Evolutionary conservation across 2,797 vertebrate species (phyloP), one percentile per base, ranked within the genome.

Genomic region (Lycodopsis pacificus): DNA sequence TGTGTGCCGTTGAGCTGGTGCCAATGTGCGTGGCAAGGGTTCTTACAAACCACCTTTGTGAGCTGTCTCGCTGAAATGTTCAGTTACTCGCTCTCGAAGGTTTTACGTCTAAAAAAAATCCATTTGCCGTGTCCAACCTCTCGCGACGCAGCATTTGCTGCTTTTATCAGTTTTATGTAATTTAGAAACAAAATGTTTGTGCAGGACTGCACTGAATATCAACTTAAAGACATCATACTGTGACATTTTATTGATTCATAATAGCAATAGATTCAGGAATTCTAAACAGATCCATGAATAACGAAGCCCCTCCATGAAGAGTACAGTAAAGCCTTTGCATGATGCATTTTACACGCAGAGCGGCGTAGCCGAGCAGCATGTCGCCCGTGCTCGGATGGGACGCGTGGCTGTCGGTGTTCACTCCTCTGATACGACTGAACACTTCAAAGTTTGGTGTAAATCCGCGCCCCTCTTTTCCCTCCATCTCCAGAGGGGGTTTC

Each of bases 381-480:
- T 34, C 40, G 14, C 1, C 63, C 2, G 8, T 11, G 20, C 46
- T 27, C 4, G 17, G 42, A 19, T 36, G 5, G 56, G 7, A 32
- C 13, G 17, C 12, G 1, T 30, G 20, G 14, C 54, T 38, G 59
- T 17, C 9, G 62, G 13, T 40, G 42, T 51, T 44, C 17, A 46
- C 38, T 49, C 58, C 34, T 54, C 42, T 76, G 79, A 80, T 51
- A 57, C 48, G 51, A 75, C 5, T 73, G 40, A 71, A 73, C 30
- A 54, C 57, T 68, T 64, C 58, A 71, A 61, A 74, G 65, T 76
- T 76, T 25, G 51, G 22, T 59, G 54, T 80, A 68, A 71, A 76
- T 70, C 62, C 59, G 1, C 57, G 44, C 66, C 40, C 7, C 7
- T 57, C 54, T 19, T 51, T 67, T 49, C 44, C 61, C 10, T 59